Evolutionary conservation across 2,113 vertebrate species (phyloP).

Genomic region (Electrona antarctica): DNA sequence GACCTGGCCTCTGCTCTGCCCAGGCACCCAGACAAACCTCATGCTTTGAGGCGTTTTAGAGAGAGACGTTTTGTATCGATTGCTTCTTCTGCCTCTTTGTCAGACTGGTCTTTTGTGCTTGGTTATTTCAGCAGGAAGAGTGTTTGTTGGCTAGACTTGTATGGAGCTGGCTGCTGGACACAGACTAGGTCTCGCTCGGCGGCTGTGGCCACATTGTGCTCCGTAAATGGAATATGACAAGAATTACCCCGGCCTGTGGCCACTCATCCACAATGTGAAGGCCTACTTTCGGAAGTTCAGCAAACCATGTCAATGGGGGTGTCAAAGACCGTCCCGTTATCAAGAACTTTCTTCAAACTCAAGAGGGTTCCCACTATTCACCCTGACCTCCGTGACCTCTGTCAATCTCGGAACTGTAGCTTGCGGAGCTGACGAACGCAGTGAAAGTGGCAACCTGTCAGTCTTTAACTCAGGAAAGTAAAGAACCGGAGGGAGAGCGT

Average conservation of each 20-base stretch:
- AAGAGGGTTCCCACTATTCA: conserved; percentile 23
- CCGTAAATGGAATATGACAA: conserved; percentile 56
- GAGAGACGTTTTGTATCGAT: conserved; percentile 64
- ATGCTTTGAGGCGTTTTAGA: conserved; percentile 58
- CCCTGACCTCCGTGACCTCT: conserved; percentile 39
- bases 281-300: conserved; percentile 40
- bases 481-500: conserved; percentile 24
- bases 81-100: conserved; percentile 59
- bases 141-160: conserved; percentile 32
- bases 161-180: conserved; percentile 8
- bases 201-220: conserved; percentile 46
- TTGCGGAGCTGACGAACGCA: conserved; percentile 3
- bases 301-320: conserved; percentile 29
- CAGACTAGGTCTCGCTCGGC: conserved; percentile 42
- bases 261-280: conserved; percentile 34
- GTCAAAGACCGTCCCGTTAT: conserved; percentile 20
- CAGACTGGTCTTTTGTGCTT: conserved; percentile 64
- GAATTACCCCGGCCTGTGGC: conserved; percentile 34
- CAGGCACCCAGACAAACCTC: conserved; percentile 55
- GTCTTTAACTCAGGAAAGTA: conserved; percentile 30
- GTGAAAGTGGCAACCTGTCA: conserved; percentile 44
- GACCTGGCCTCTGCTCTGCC: conserved; percentile 50
- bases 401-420: background rate
- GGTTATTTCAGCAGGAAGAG: conserved; percentile 52
- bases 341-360: conserved; percentile 32